phyloP scores from a whole-genome alignment of 2,113 vertebrate species.

The Oncorhynchus gorbuscha region DNA sequence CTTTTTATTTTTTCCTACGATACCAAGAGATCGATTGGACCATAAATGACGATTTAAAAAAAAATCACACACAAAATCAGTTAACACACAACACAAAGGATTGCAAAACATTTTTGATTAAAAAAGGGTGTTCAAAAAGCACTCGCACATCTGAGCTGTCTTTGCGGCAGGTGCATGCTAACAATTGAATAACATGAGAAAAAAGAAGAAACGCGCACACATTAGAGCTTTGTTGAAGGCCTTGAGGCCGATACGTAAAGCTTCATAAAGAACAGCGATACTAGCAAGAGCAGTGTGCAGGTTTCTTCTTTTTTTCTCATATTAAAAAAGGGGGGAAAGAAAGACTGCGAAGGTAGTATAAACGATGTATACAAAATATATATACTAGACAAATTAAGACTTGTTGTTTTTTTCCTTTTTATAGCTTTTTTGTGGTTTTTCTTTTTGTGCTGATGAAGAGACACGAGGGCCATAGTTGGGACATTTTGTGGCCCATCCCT shows the following conservation, averaged over 20 bases:
- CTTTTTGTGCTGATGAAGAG: conserved; percentile 32
- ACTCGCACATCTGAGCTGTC: no score
- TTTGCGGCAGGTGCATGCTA: not conserved
- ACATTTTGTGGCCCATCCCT: conserved; percentile 33
- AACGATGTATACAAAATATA: conserved; percentile 43
- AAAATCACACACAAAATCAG: conserved; percentile 10
- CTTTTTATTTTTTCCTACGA: conserved; percentile 60
- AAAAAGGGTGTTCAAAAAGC: conserved; percentile 52
- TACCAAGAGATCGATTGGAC: conserved; percentile 74
- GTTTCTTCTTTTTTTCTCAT: no score
- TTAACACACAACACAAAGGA: conserved; percentile 71
- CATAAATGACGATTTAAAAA: conserved; percentile 23
- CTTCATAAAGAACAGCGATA: no score
- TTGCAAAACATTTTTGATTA: conserved; percentile 53
- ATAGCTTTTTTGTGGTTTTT: conserved; percentile 37
- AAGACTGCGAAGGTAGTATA: conserved; percentile 71
- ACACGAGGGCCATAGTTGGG: conserved; percentile 25
- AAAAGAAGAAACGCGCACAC: no score
- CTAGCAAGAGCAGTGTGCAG: no score
- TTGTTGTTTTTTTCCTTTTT: conserved; percentile 67
- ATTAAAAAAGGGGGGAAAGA: conserved; percentile 69
- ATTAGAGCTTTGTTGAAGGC: no score
- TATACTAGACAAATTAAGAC: conserved; percentile 36
- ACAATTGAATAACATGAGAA: no score
- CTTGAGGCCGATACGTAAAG: no score